These are phyloP conservation scores for Diglossa cyanea DNA, from an alignment of 2,797 vertebrate genomes.

Conservation along the genomic window DNA sequence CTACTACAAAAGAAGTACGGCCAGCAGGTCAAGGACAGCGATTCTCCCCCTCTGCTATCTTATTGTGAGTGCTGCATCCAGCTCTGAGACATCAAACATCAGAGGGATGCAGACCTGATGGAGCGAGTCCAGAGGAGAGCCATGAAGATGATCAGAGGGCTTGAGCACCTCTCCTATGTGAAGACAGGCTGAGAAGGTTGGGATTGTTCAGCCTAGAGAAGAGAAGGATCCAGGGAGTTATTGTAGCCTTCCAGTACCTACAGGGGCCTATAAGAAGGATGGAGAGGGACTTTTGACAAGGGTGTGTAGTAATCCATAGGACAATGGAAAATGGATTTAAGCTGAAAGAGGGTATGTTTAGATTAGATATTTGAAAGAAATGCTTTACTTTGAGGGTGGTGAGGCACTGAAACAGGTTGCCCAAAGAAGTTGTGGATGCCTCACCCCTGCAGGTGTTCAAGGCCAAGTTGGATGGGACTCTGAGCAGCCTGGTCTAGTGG, in stretches of 20 bases:
- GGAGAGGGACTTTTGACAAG: background rate
- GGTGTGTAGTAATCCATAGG: too few relatives aligned
- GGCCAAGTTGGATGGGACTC: too few relatives aligned
- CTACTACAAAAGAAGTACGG: background rate
- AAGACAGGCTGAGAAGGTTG: background rate
- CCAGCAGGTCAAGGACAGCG: background rate
- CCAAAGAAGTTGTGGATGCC: background rate
- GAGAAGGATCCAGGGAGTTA: background rate
- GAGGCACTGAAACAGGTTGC: background rate
- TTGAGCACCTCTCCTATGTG: background rate
- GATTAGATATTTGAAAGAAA: background rate
- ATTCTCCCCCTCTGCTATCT: background rate
- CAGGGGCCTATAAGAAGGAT: background rate
- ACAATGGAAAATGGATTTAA: background rate
- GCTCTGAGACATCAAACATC: background rate
- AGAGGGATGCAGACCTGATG: too few relatives aligned
- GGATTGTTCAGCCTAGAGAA: background rate
- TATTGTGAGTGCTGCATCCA: background rate
- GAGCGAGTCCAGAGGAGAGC: fast-evolving
- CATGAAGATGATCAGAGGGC: background rate
- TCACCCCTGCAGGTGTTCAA: background rate
- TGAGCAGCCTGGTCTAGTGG: background rate
- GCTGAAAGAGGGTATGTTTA: background rate
- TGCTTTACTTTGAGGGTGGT: background rate
- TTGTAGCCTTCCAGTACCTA: background rate